Evolutionary conservation across 1,140 invertebrate genomes (phyloP), one percentile per base, ranked within the genome.

Genomic region (Pinna nobilis): DNA sequence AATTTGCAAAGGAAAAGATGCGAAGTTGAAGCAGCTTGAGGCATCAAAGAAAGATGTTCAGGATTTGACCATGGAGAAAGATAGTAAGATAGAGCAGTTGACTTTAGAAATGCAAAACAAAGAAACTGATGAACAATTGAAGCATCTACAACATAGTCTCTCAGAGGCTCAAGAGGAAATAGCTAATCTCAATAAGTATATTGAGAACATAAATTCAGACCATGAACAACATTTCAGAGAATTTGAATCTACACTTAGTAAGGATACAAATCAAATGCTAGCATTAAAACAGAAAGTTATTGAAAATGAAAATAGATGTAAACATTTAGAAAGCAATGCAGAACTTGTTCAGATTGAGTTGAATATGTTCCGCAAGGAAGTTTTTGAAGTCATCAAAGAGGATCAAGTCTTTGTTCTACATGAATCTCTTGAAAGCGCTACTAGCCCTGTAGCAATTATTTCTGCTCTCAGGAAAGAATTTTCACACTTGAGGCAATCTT

Each of bases 1-100:
- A 44, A 18, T 63, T 20, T 63, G 59, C 59, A 63, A 63, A 63
- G 59, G 59, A 18, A 63, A 63, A 23, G 73, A 76, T 1, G 60
- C 68, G 7, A 76, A 65, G 65, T 59, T 60, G 13, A 51, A 49
- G 35, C 57, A 76, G 39, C 32, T 76, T 28, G 60, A 76, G 33
- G 18, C 33, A 23, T 25, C 63, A 20, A 57, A 50, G 32, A 59
- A 41, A 32, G 25, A 50, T 11, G 7, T 66, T n/a, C 51, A 76
- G 32, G 73, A 64, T 41, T 9, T 0, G 2, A 3, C 15, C 11
- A 33, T 5, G 18, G 63, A 66, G 30, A 23, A 66, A 20, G 39
- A 30, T 28, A 15, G 13, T 9, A 44, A 37, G 47, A 15, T n/a
- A 15, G 4, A 15, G 6, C 30, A 35, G 6, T n/a, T 13, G 20